Base-by-base conservation (phyloP, 2,888 invertebrate genomes). In the Lasioglossum morio region DNA sequence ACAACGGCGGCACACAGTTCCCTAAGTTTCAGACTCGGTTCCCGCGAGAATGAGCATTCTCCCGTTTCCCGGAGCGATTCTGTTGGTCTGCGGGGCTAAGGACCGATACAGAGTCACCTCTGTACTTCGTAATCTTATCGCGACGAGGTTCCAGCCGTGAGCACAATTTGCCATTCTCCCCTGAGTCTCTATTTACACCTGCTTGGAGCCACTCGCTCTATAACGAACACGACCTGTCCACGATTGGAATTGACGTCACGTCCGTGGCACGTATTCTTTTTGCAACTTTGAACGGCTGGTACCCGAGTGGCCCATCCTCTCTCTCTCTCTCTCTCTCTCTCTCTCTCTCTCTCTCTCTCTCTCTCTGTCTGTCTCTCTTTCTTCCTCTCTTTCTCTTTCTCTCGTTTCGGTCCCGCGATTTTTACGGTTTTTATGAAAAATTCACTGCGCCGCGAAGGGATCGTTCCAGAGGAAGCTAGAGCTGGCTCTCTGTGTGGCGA, bases 181-280 rank as follows among this genome's bases (percentile, higher is more conserved):
- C 2, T 16, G 72, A 12, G 43, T 63, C 77, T 69, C 66, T 63
- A 48, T 72, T 72, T 19, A 12, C 81, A 12, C 57, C 27, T 79
- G 40, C 40, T 69, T 27, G 14, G 12, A 16, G 12, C 27, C 60
- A 1, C 3, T 53, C 60, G 27, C 16, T 60, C 14, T 27, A 27
- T 27, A 27, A 27, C 60, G 27, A 60, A 60, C 60, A 16, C 12
- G 7, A 23, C 23, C 16, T 46, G 19, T n/a, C 69, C 48, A 5
- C 60, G 40, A 76, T 83, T 76, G 53, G 72, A 83, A 83, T 79
- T 79, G 53, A 74, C 40, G 57, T 83, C 83, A 79, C 83, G 85
- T 85, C 4, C 72, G n/a, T 37, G 3, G 34, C 37, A 40, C 19
- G 34, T 40, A n/a, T 78, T 53, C 43, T 40, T 72, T 80, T 53